Evolutionary conservation across 2,113 vertebrate genomes (phyloP).

Genomic region (Sander lucioperca): DNA sequence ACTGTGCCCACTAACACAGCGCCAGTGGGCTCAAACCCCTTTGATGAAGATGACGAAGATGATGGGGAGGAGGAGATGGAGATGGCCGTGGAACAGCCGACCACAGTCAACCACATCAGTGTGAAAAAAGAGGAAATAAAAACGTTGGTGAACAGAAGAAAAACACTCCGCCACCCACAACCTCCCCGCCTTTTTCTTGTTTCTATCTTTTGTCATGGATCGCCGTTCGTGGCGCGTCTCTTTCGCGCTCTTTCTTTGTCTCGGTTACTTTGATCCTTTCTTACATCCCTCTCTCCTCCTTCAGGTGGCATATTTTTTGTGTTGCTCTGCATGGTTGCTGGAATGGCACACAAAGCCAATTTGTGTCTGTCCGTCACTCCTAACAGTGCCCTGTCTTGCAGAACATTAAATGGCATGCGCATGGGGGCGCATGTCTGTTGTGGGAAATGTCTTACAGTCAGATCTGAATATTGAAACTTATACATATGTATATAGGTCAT

Average conservation of each 20-base stretch:
- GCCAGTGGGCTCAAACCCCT: constrained; percentile 93
- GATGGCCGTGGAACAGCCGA: constrained; percentile 61
- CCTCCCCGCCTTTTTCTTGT: constrained; percentile 23
- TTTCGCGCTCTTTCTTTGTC: constrained; percentile 44
- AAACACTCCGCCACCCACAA: constrained; percentile 48
- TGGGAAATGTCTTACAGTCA: constrained; percentile 64
- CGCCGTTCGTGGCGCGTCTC: constrained; percentile 9
- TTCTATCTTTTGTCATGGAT: constrained; percentile 49
- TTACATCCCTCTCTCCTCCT: constrained; percentile 27
- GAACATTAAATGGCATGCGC: constrained; percentile 41
- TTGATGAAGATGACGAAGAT: constrained; percentile 89
- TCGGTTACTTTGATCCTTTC: constrained; percentile 21
- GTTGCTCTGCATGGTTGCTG: constrained; percentile 74
- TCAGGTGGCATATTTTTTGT: constrained; percentile 67
- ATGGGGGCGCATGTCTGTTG: constrained; percentile 32
- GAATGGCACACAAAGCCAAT: constrained; percentile 54
- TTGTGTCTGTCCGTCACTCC: constrained; percentile 50
- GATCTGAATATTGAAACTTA: constrained; percentile 34
- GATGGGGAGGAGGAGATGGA: constrained; percentile 71
- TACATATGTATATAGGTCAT: neutral
- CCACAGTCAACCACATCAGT: constrained; percentile 86
- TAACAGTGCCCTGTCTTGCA: constrained; percentile 55
- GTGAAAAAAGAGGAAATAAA: constrained; percentile 96
- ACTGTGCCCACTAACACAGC: constrained; percentile 89
- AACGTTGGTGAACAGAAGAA: constrained; percentile 94